Conservation (phyloP, 2,888 invertebrate species). For the Artemia sp. region DNA sequence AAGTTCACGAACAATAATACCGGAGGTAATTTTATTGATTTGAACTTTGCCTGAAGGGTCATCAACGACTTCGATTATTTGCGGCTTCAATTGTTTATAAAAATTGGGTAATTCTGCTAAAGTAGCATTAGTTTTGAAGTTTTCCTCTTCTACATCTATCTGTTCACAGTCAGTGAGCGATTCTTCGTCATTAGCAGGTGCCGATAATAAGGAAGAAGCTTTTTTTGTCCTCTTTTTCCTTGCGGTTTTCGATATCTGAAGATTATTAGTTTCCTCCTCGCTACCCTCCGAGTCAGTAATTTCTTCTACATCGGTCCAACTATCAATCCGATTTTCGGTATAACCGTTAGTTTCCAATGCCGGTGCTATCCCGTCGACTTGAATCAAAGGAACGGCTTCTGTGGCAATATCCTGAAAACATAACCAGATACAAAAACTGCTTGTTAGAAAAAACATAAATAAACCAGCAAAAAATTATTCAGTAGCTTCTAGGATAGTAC, state of each 20-base stretch:
- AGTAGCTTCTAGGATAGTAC: not conserved
- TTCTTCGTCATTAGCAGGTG: conserved; percentile 22
- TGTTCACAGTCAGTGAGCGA: conserved; percentile 24
- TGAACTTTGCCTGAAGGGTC: conserved; percentile 21
- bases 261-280: conserved; percentile 10
- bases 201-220: conserved; percentile 10
- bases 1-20: conserved; percentile 16
- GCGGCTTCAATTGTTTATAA: conserved; percentile 23
- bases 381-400: conserved; percentile 12
- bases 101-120: conserved; percentile 17
- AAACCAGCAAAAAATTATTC: not conserved
- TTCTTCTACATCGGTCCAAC: conserved; percentile 20
- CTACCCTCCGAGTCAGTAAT: conserved; percentile 20
- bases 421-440: too few species aligned
- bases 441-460: too few species aligned
- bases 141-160: conserved; percentile 22
- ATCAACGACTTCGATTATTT: conserved; percentile 24
- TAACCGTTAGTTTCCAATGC: not conserved
- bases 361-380: conserved; percentile 3
- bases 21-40: conserved; percentile 20
- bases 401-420: not conserved
- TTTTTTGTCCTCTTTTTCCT: conserved; percentile 20
- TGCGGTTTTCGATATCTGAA: not conserved
- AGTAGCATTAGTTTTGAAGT: conserved; percentile 22
- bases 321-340: not conserved